These are phyloP conservation scores for Erebia ligea DNA, from an alignment of 2,888 invertebrate species.

Conservation along the genomic window DNA sequence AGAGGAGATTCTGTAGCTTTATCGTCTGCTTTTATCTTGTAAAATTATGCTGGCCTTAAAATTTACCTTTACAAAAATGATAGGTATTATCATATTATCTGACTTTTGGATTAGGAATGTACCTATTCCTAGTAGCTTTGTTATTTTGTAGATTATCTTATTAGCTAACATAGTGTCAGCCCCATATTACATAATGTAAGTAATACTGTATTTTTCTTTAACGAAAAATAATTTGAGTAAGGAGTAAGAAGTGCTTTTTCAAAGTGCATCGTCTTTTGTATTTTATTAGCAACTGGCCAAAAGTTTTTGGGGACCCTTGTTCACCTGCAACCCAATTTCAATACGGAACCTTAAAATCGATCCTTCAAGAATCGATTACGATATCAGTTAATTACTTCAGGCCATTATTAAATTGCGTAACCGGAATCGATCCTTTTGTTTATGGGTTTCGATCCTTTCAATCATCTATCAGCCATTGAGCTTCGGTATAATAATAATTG, in stretches of 20 bases:
- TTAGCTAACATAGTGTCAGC: no score
- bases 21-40: not conserved
- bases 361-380: conserved; percentile 59
- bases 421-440: conserved; percentile 80
- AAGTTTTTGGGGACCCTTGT: not conserved
- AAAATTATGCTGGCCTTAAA: no score
- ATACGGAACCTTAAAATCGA: conserved; percentile 31
- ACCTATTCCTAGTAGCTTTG: no score
- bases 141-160: no score
- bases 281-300: not conserved
- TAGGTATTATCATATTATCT: no score
- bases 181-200: no score
- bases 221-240: no score
- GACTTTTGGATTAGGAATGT: no score
- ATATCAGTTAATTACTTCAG: conserved; percentile 74
- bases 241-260: no score
- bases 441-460: conserved; percentile 82
- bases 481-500: conserved; percentile 82
- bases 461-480: conserved; percentile 82
- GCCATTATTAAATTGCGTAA: conserved; percentile 79
- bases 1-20: not conserved
- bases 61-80: no score
- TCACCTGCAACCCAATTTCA: conserved; percentile 25
- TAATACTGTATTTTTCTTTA: no score
- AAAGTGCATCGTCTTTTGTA: no score